These are phyloP conservation scores for Corvus cornix DNA, from an alignment of 2,113 vertebrate genomes.

Conservation along the genomic window DNA sequence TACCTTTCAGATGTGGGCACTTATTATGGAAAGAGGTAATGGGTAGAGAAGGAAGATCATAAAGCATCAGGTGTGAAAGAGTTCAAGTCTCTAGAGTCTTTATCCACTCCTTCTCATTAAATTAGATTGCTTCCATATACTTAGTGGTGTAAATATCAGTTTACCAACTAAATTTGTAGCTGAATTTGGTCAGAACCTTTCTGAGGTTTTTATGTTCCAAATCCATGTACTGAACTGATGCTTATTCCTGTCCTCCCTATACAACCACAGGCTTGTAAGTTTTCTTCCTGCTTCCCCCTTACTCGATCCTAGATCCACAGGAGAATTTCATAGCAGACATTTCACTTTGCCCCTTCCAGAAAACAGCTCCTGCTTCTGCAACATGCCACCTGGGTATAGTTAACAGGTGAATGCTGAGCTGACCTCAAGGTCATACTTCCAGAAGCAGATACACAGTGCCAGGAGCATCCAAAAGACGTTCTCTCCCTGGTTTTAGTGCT, in stretches of 20 bases:
- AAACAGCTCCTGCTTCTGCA: neutral
- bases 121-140: neutral
- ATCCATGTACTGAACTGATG: neutral
- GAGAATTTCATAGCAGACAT: neutral
- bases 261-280: neutral
- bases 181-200: neutral
- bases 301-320: neutral
- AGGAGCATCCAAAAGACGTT: fast-evolving
- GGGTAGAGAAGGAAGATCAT: neutral
- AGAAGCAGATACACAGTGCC: neutral
- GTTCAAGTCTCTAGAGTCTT: neutral
- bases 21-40: neutral
- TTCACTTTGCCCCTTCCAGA: neutral
- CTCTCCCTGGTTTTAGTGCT: neutral
- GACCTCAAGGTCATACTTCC: neutral
- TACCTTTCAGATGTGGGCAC: neutral
- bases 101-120: neutral
- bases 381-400: fast-evolving
- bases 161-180: neutral
- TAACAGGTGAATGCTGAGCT: neutral
- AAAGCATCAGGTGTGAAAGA: neutral
- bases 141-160: neutral
- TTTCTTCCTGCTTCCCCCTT: neutral
- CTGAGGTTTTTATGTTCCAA: neutral
- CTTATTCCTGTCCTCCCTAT: neutral